phyloP scores from a whole-genome alignment of 1,140 invertebrate species.

The Drepana arcuata region DNA sequence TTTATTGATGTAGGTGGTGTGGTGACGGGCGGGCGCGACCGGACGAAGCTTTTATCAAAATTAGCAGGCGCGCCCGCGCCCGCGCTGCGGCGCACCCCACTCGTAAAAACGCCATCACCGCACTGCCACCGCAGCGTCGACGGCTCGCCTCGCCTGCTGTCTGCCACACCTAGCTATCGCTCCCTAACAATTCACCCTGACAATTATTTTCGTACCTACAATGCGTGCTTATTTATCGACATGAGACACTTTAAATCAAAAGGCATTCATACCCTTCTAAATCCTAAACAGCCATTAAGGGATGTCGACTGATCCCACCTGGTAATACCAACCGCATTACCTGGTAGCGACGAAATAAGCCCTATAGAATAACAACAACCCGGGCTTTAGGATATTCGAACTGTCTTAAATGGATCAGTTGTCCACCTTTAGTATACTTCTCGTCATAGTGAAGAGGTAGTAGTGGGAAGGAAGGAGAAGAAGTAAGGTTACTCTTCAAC shows the following conservation, averaged over 20 bases:
- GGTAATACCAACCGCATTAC: no score
- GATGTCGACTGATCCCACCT: no score
- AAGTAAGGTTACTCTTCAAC: no score
- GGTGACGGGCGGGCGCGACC: conserved; percentile 40
- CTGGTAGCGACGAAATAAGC: not conserved
- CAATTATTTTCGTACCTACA: conserved; percentile 12
- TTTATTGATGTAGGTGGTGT: conserved; percentile 31
- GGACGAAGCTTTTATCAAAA: conserved; percentile 66
- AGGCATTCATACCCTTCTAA: no score
- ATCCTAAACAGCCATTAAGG: conserved; percentile 11
- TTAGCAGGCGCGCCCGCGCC: conserved; percentile 61
- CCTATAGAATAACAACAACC: not conserved
- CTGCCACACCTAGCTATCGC: conserved; percentile 54
- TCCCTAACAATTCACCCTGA: conserved; percentile 37
- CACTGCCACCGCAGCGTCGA: no score
- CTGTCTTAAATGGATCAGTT: conserved; percentile 10
- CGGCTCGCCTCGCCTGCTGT: conserved; percentile 37
- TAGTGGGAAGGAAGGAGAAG: no score
- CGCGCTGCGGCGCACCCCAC: conserved; percentile 45
- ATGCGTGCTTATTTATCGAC: no score
- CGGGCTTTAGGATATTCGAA: no score
- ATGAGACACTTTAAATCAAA: no score
- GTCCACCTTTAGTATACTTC: conserved; percentile 2
- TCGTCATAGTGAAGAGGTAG: no score
- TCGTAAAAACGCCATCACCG: conserved; percentile 60